Evolutionary conservation across 2,888 invertebrate species (phyloP).

Genomic region (Drosophila pseudotalamancana): DNA sequence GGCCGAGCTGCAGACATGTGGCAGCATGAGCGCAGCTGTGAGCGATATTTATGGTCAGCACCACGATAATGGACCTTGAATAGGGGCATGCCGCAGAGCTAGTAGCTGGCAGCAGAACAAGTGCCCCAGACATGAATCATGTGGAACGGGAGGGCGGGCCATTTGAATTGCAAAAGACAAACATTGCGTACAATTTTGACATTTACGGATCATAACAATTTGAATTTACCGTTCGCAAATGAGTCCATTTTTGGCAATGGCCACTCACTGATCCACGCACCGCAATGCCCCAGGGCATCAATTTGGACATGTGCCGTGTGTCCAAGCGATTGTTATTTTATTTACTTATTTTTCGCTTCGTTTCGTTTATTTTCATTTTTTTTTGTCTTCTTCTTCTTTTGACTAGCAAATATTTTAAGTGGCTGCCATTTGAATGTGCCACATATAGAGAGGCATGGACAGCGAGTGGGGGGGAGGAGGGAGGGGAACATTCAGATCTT

Average conservation of each 20-base stretch:
- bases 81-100: slow-evolving; percentile 2
- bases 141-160: slow-evolving; percentile 2
- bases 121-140: slow-evolving; percentile 48
- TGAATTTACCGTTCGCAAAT: slow-evolving; percentile 77
- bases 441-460: slow-evolving; percentile 7
- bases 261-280: slow-evolving; percentile 16
- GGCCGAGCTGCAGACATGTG: slow-evolving; percentile 9
- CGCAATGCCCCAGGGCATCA: slow-evolving; percentile 82
- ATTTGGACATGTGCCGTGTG: slow-evolving; percentile 80
- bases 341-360: slow-evolving; percentile 19
- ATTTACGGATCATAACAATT: slow-evolving; percentile 84
- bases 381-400: slow-evolving; percentile 19
- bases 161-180: slow-evolving; percentile 59
- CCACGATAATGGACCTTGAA: slow-evolving; percentile 62
- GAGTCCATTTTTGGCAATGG: slow-evolving; percentile 73
- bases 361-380: slow-evolving; percentile 2
- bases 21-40: slow-evolving; percentile 13
- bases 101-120: slow-evolving; percentile 28
- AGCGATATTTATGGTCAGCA: slow-evolving; percentile 46
- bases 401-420: slow-evolving; percentile 70
- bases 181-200: slow-evolving; percentile 74
- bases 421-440: slow-evolving; percentile 54
- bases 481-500: too few relatives aligned
- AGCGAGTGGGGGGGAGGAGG: neutral
- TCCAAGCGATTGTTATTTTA: slow-evolving; percentile 45